A percentile compares a stretch with the other conserved stretches of the same genome.
phyloP scores from a whole-genome alignment of 1,140 invertebrate species.

The Linepithema humile region DNA sequence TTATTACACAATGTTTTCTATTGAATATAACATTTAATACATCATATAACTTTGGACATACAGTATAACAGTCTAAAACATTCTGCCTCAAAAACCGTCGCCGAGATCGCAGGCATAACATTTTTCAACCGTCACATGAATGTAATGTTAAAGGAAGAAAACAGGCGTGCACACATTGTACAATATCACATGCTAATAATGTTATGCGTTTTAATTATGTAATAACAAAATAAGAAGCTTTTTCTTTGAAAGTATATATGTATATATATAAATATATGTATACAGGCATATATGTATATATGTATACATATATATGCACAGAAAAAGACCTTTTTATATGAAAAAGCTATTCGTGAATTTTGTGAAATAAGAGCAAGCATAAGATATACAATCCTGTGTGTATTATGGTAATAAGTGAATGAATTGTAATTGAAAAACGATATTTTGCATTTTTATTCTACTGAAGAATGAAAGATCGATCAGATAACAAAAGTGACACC shows the following conservation, averaged over 20 bases:
- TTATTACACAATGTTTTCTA: constrained; percentile 21
- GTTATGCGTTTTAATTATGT: constrained; percentile 70
- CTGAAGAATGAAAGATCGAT: constrained; percentile 62
- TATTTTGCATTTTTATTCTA: constrained; percentile 77
- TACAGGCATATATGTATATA: constrained; percentile 40
- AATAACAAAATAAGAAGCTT: constrained; percentile 71
- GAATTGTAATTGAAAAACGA: constrained; percentile 68
- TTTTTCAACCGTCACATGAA: constrained; percentile 74
- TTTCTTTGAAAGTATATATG: constrained; percentile 65
- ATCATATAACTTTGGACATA: neutral
- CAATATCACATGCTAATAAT: constrained; percentile 77
- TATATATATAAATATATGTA: constrained; percentile 44
- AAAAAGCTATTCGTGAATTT: constrained; percentile 73
- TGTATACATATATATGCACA: constrained; percentile 39
- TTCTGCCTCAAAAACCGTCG: constrained; percentile 67
- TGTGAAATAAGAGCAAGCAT: constrained; percentile 73
- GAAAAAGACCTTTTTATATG: constrained; percentile 67
- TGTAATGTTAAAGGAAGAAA: constrained; percentile 69
- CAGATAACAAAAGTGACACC: constrained; percentile 22
- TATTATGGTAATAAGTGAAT: constrained; percentile 71
- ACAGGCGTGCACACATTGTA: constrained; percentile 75
- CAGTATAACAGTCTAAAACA: constrained; percentile 62
- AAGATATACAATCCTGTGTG: constrained; percentile 68
- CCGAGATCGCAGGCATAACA: constrained; percentile 23
- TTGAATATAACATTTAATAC: constrained; percentile 36